Evolutionary conservation across 2,797 vertebrate species (phyloP).

Genomic region (Sebastes itinus): DNA sequence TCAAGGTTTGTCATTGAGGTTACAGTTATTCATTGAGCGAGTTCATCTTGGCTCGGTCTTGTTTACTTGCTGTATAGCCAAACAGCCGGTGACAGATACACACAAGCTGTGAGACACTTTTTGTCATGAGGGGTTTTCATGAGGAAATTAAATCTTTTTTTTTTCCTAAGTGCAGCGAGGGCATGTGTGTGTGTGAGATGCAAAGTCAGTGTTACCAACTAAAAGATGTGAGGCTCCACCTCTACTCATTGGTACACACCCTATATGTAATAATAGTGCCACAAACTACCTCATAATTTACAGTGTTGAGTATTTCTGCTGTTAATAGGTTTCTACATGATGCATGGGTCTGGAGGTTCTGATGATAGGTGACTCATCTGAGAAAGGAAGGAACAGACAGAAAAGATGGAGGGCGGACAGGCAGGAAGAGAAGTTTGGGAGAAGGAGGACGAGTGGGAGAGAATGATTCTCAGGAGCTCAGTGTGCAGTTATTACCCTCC

Average conservation of each 20-base stretch:
- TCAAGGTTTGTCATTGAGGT: not conserved
- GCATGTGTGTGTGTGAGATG: not conserved
- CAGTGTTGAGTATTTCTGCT: not conserved
- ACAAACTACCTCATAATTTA: constrained; percentile 19
- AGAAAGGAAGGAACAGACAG: constrained; percentile 18
- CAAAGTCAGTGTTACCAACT: not conserved
- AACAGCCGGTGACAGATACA: constrained; percentile 1
- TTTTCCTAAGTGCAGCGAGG: too few species aligned
- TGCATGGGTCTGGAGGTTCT: not conserved
- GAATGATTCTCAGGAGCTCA: constrained; percentile 25
- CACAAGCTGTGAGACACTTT: not conserved
- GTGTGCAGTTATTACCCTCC: constrained; percentile 43
- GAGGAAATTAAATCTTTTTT: not conserved
- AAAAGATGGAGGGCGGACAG: constrained; percentile 15
- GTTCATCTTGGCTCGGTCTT: not conserved
- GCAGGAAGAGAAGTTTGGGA: not conserved
- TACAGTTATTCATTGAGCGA: not conserved
- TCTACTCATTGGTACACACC: not conserved
- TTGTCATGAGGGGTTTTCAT: not conserved
- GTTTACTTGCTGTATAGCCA: not conserved
- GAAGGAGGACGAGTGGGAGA: constrained; percentile 17
- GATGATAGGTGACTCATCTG: constrained; percentile 10
- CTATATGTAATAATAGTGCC: constrained; percentile 2
- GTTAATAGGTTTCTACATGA: constrained; percentile 11
- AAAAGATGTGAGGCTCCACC: not conserved